Percentiles rank a stretch among this genome's conserved stretches.
phyloP scores from a whole-genome alignment of 2,113 vertebrate genomes.

The Apodemus sylvaticus region DNA sequence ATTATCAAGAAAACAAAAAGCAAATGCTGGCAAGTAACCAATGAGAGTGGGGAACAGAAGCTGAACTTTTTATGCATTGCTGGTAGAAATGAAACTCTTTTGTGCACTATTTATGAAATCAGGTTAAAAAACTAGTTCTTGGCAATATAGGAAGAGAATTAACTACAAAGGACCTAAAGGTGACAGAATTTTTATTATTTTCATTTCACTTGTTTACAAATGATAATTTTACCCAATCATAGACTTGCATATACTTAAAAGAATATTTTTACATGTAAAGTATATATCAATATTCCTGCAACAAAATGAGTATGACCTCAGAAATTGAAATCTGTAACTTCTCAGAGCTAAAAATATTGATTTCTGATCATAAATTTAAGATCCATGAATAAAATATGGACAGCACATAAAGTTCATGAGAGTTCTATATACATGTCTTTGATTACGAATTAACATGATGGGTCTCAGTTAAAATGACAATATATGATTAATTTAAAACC shows the following conservation, averaged over 20 bases:
- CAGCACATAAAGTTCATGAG: neutral
- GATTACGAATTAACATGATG: neutral
- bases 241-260: neutral
- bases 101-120: neutral
- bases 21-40: neutral
- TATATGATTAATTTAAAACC: constrained; percentile 33
- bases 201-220: constrained; percentile 37
- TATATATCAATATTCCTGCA: constrained; percentile 14
- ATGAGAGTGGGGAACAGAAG: neutral
- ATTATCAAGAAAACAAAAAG: neutral
- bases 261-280: neutral
- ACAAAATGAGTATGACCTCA: neutral
- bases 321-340: neutral
- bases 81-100: neutral
- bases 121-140: neutral
- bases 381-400: constrained; percentile 5
- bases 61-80: neutral
- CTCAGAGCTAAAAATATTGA: constrained; percentile 28
- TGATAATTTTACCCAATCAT: constrained; percentile 34
- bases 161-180: neutral
- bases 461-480: neutral
- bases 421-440: neutral
- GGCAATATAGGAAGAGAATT: neutral
- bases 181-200: constrained; percentile 38
- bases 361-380: constrained; percentile 14